Percentiles rank a stretch among this genome's conserved stretches.
These are phyloP conservation scores for Psammodynastes pulverulentus DNA, from an alignment of 2,113 vertebrate genomes.

Conservation along the genomic window DNA sequence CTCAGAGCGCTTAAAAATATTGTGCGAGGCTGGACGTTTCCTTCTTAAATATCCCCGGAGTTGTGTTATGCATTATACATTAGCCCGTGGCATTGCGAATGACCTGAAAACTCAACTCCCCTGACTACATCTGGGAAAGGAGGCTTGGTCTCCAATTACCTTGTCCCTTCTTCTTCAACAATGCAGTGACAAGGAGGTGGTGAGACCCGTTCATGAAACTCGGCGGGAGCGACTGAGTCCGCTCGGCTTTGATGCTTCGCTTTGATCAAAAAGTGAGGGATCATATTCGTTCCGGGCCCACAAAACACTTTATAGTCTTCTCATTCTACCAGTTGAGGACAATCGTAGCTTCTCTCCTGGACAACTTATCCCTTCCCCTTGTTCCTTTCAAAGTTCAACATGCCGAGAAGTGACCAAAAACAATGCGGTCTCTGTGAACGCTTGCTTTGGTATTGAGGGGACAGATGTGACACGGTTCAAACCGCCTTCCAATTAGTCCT, in stretches of 20 bases:
- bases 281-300: conserved; percentile 28
- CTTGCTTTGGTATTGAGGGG: conserved; percentile 20
- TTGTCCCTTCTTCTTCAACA: conserved; percentile 5
- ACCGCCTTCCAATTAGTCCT: conserved; percentile 47
- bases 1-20: neutral
- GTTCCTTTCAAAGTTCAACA: conserved; percentile 19
- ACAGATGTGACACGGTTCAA: conserved; percentile 46
- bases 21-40: neutral
- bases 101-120: conserved; percentile 16
- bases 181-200: conserved; percentile 19
- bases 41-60: neutral
- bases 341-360: conserved; percentile 16
- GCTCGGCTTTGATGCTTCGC: conserved; percentile 18
- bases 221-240: conserved; percentile 14
- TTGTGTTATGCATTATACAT: neutral
- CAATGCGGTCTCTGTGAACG: conserved; percentile 33
- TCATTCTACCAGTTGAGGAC: conserved; percentile 22
- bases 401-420: conserved; percentile 28
- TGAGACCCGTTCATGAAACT: neutral
- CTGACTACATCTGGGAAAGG: conserved; percentile 21
- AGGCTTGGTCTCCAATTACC: neutral
- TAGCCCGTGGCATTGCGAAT: neutral
- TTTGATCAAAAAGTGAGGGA: conserved; percentile 27
- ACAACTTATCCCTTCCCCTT: conserved; percentile 6
- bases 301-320: conserved; percentile 34